Percentiles rank a stretch among this genome's conserved stretches.
Evolutionary conservation across 2,888 invertebrate species (phyloP).

Genomic region (Tortrix viridana): DNA sequence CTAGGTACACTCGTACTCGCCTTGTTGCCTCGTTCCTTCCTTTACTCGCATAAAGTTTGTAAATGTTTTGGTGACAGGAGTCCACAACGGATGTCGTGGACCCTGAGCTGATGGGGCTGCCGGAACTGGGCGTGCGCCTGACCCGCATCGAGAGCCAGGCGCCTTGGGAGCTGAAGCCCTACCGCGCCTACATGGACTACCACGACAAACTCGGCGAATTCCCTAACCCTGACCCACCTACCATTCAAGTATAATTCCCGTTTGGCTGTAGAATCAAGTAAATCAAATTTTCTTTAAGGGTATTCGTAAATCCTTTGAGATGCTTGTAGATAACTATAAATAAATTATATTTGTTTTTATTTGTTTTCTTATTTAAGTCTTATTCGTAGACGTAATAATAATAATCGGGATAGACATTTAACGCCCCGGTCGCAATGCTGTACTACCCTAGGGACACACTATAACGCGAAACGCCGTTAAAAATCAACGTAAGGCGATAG

Average conservation of each 20-base stretch:
- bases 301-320: slow-evolving; percentile 13
- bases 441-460: too few relatives aligned
- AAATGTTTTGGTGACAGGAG: slow-evolving; percentile 82
- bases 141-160: slow-evolving; percentile 91
- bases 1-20: neutral
- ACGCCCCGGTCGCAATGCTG: too few relatives aligned
- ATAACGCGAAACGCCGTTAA: too few relatives aligned
- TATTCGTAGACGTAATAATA: too few relatives aligned
- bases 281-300: slow-evolving; percentile 12
- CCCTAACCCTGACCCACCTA: slow-evolving; percentile 86
- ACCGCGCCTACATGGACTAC: slow-evolving; percentile 88
- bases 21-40: neutral
- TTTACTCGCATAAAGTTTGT: neutral
- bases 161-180: slow-evolving; percentile 92
- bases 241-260: slow-evolving; percentile 48
- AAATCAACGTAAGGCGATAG: too few relatives aligned
- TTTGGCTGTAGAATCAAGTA: neutral
- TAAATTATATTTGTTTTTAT: slow-evolving; percentile 38
- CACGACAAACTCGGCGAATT: slow-evolving; percentile 91
- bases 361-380: neutral
- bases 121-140: slow-evolving; percentile 93
- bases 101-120: slow-evolving; percentile 88
- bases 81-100: slow-evolving; percentile 88
- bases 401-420: too few relatives aligned
- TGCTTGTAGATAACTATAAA: slow-evolving; percentile 32